Conservation (phyloP, 2,113 vertebrate genomes). For the Gobio gobio region DNA sequence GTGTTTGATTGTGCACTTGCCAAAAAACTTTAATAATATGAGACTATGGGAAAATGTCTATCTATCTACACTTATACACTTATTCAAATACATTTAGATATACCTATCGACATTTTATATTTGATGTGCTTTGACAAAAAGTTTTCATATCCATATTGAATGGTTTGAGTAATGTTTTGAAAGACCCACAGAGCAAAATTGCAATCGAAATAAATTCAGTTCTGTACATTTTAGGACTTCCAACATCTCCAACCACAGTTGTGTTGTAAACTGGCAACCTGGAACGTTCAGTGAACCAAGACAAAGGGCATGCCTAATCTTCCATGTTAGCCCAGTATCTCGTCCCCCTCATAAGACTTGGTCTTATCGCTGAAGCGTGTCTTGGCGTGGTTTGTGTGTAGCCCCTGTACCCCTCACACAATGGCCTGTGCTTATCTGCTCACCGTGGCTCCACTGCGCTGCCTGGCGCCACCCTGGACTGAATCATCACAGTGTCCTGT, state of each 20-base stretch:
- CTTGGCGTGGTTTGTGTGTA: neutral
- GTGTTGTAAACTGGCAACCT: too few relatives aligned
- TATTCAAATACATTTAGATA: too few relatives aligned
- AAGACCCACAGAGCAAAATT: neutral
- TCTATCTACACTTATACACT: too few relatives aligned
- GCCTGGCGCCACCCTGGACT: constrained; percentile 17
- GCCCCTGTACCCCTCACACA: constrained; percentile 31
- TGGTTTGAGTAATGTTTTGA: neutral
- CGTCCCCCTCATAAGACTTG: neutral
- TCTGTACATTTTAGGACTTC: neutral
- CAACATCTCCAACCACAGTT: neutral
- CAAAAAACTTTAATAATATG: too few relatives aligned
- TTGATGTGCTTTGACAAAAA: neutral
- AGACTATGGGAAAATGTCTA: too few relatives aligned
- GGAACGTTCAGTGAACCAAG: neutral
- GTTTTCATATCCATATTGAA: neutral
- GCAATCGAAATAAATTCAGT: neutral
- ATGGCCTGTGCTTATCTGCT: constrained; percentile 47
- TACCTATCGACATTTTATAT: neutral
- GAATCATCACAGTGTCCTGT: constrained; percentile 31
- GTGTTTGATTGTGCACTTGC: too few relatives aligned
- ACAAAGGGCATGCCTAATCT: neutral
- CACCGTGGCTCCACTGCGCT: neutral
- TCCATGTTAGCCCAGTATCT: constrained; percentile 10
- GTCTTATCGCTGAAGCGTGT: constrained; percentile 36